A percentile compares a stretch with the other conserved stretches of the same genome.
Conservation (phyloP, 2,797 vertebrate species). For the Hoplostethus atlanticus region DNA sequence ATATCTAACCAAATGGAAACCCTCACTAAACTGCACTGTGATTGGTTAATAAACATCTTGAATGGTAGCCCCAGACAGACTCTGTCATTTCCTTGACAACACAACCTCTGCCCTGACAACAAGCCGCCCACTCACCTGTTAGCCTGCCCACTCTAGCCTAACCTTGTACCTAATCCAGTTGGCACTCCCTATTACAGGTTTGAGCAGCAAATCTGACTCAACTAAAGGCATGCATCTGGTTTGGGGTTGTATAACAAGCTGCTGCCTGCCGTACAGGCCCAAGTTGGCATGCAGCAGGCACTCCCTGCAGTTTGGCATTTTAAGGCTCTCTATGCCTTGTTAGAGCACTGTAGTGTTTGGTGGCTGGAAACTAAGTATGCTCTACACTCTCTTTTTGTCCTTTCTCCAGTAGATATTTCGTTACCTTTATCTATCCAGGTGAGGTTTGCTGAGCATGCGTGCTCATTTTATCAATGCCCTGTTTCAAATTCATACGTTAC, state of each 20-base stretch:
- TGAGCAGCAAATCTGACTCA: slow-evolving; percentile 19
- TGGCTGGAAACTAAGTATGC: neutral
- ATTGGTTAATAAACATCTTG: slow-evolving; percentile 30
- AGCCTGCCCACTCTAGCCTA: slow-evolving; percentile 23
- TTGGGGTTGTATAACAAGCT: slow-evolving; percentile 33
- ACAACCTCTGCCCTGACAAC: slow-evolving; percentile 43
- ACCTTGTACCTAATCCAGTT: slow-evolving; percentile 44
- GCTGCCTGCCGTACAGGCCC: slow-evolving; percentile 25
- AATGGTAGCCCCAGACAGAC: slow-evolving; percentile 22
- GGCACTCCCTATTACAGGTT: slow-evolving; percentile 45
- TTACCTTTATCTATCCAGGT: neutral
- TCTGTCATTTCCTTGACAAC: slow-evolving; percentile 40
- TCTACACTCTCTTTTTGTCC: neutral
- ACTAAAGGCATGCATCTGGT: slow-evolving; percentile 37
- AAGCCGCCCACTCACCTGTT: slow-evolving; percentile 25
- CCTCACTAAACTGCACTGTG: slow-evolving; percentile 17
- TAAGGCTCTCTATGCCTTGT: neutral
- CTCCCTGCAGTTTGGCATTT: slow-evolving; percentile 1
- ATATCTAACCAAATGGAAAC: slow-evolving; percentile 25
- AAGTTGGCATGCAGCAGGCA: slow-evolving; percentile 14
- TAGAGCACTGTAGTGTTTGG: neutral
- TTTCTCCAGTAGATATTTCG: neutral
- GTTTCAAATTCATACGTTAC: neutral
- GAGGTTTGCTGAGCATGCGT: neutral
- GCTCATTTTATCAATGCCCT: neutral